Percentiles rank a stretch among this genome's conserved stretches.
Conservation (phyloP, 2,113 vertebrate genomes). For the Corythornis cristatus region DNA sequence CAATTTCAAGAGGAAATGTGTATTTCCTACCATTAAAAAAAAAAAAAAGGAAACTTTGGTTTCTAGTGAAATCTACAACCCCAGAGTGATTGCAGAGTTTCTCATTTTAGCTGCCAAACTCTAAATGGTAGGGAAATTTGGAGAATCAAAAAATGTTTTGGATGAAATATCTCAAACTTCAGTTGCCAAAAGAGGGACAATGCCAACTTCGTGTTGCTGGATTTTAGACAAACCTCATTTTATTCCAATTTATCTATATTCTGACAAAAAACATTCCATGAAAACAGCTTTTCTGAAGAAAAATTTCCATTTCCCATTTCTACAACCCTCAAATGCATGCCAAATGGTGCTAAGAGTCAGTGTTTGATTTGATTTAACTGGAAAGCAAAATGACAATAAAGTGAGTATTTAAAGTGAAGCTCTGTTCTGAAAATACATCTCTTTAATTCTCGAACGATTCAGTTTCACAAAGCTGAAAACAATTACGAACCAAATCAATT, state of each 20-base stretch:
- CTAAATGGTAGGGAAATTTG: background rate
- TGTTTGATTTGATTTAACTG: background rate
- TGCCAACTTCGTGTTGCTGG: background rate
- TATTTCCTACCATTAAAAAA: background rate
- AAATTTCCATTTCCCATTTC: constrained; percentile 43
- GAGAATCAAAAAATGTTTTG: background rate
- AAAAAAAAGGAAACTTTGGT: background rate
- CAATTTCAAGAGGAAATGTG: background rate
- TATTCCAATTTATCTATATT: background rate
- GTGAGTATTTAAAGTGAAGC: constrained; percentile 3
- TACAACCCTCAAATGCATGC: background rate
- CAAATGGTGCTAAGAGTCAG: background rate
- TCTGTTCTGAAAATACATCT: constrained; percentile 57
- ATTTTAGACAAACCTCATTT: background rate
- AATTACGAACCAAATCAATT: constrained; percentile 57
- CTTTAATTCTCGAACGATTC: background rate
- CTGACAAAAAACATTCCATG: background rate
- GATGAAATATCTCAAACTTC: background rate
- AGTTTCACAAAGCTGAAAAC: constrained; percentile 47
- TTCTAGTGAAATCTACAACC: background rate
- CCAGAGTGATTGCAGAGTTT: background rate
- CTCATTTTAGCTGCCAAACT: background rate
- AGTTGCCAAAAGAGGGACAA: background rate
- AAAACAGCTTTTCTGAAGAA: constrained; percentile 28
- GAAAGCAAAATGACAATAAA: constrained; percentile 52